Conservation (phyloP, 1,140 invertebrate species). For the Bombus superbus region DNA sequence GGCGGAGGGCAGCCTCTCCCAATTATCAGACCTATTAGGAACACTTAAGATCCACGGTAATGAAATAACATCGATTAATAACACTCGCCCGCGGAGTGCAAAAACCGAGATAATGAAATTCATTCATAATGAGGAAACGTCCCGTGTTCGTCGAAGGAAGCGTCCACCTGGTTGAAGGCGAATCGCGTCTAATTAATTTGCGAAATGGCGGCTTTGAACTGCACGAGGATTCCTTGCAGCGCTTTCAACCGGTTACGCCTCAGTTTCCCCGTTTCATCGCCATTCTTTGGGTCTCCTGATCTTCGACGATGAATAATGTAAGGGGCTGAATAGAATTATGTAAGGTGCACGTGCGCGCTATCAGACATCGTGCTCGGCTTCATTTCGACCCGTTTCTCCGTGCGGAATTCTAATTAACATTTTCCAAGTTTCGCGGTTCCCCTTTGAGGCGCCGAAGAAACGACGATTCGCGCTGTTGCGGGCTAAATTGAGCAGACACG, state of each 20-base stretch:
- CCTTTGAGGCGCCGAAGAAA: background rate
- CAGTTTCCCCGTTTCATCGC: background rate
- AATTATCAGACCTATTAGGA: constrained; percentile 25
- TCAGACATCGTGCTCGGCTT: background rate
- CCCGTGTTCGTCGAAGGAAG: constrained; percentile 1
- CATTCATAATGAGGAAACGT: constrained; percentile 29
- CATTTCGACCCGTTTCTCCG: background rate
- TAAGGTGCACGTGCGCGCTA: constrained; percentile 32
- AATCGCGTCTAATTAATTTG: constrained; percentile 58
- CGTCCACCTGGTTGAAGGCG: background rate
- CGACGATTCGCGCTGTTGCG: background rate
- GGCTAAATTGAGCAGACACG: background rate
- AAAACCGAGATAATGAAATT: constrained; percentile 35
- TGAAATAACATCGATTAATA: constrained; percentile 45
- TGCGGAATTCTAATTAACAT: constrained; percentile 5
- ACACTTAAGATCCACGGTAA: constrained; percentile 28
- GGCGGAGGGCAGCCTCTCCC: too few relatives aligned
- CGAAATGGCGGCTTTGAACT: constrained; percentile 54
- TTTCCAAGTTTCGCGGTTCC: background rate
- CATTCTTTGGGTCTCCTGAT: constrained; percentile 22
- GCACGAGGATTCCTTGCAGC: constrained; percentile 18
- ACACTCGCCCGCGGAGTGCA: background rate
- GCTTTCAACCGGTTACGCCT: background rate
- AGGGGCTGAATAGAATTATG: constrained; percentile 13
- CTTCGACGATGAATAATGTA: constrained; percentile 49